Evolutionary conservation across 1,140 invertebrate genomes (phyloP).

Genomic region (Octopus sinensis): DNA sequence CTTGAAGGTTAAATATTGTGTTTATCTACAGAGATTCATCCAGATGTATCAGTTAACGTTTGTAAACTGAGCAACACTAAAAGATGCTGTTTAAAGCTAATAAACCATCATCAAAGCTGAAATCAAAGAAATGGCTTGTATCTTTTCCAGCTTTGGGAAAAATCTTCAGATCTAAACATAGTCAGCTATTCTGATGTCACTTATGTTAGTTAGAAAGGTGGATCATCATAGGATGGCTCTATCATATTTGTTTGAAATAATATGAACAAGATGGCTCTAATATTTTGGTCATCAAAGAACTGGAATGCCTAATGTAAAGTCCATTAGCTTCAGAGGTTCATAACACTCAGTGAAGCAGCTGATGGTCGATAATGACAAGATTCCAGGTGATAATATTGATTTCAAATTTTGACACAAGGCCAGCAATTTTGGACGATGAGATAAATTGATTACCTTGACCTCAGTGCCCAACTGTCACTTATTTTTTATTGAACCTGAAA

Average conservation of each 20-base stretch:
- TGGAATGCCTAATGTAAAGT: background rate
- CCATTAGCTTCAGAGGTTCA: background rate
- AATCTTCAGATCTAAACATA: background rate
- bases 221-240: background rate
- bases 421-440: too few species aligned
- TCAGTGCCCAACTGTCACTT: too few species aligned
- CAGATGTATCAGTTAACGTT: background rate
- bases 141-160: background rate
- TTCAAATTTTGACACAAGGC: too few species aligned
- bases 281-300: slow-evolving; percentile 4
- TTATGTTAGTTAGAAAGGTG: background rate
- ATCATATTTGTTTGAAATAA: background rate
- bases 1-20: background rate
- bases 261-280: background rate
- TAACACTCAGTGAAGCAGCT: background rate
- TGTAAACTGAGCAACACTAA: background rate
- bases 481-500: too few species aligned
- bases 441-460: too few species aligned
- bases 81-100: background rate
- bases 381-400: too few species aligned
- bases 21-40: background rate
- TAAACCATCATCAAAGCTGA: background rate
- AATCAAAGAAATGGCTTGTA: background rate
- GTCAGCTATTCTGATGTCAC: background rate
- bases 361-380: background rate